Conservation (phyloP, 2,113 vertebrate species). For the Alethe diademata region DNA sequence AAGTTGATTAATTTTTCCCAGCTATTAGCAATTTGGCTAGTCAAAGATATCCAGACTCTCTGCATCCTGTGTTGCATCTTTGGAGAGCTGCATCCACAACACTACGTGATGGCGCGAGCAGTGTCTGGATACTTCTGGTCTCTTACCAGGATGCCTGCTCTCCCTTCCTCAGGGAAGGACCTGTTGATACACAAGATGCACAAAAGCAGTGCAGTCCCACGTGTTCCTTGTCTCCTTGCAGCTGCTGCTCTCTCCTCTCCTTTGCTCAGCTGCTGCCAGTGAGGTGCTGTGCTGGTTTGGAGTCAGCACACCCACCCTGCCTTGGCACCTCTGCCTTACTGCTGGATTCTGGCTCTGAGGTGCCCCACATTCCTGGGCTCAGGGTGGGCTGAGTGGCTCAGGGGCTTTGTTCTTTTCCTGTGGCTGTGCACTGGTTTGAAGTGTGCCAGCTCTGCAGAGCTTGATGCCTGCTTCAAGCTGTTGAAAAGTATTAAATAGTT, state of each 20-base stretch:
- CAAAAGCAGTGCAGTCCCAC: neutral
- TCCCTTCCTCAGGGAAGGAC: neutral
- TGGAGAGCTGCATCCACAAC: neutral
- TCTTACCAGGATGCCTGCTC: neutral
- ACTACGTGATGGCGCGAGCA: rapidly evolving
- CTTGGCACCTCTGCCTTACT: neutral
- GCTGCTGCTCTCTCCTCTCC: neutral
- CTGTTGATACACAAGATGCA: neutral
- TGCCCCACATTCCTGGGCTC: neutral
- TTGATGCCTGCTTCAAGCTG: neutral
- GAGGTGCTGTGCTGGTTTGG: neutral
- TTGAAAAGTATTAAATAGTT: neutral
- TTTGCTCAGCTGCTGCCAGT: neutral
- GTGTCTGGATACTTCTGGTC: neutral
- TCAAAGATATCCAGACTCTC: neutral
- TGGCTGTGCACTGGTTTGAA: neutral
- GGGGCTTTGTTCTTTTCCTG: neutral
- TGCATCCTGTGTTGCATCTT: neutral
- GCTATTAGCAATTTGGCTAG: neutral
- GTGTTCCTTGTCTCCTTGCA: neutral
- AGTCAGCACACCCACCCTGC: neutral
- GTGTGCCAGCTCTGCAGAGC: neutral
- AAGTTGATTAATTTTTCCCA: neutral
- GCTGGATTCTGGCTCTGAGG: neutral
- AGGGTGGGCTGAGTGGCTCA: neutral